Evolutionary conservation across 1,140 invertebrate species (phyloP), one percentile per base, ranked within the genome.

Genomic region (Pomacea maculata): DNA sequence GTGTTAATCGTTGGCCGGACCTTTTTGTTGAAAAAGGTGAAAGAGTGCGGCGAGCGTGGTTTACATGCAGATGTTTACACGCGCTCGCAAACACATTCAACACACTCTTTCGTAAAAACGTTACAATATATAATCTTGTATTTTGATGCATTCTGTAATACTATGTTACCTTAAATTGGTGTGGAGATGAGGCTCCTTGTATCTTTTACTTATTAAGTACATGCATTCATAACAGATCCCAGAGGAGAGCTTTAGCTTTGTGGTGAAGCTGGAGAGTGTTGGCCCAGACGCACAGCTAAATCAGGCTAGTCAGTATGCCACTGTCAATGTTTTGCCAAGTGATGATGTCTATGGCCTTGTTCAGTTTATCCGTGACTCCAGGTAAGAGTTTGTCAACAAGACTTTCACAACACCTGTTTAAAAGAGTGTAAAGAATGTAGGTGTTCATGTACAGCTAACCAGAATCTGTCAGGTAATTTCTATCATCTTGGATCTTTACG

Each of bases 281-380:
- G 83, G 79, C 21, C 79, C 80, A n/a, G 85, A 88, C 80, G 87
- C 87, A 34, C 81, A 83, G 19, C 71, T 91, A 29, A 85, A 90
- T 75, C 70, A 83, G 29, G 73, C 81, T 10, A 84, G 83, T 68
- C 57, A 77, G 29, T 77, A 81, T 65, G 83, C 87, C 45, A 84
- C 61, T 12, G 86, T 91, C 15, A 88, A 75, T 11, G 83, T 91
- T 5, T 77, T 80, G 45, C 79, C 87, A 0, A 91, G 89, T 86
- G 89, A 91, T 81, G 77, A 89, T 82, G 83, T 88, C 1, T 82
- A 86, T 74, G 90, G 90, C 7, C 81, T 90, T 25, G 74, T 91
- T n/a, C 86, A 88, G 83, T 90, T 90, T 76, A 80, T 82, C 52
- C 71, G 78, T 19, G 79, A 83, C 55, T 87, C 86, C 14, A 88